A percentile compares a stretch with the other conserved stretches of the same genome.
These are phyloP conservation scores for Takifugu bimaculatus DNA, from an alignment of 2,113 vertebrate genomes.

Conservation along the genomic window DNA sequence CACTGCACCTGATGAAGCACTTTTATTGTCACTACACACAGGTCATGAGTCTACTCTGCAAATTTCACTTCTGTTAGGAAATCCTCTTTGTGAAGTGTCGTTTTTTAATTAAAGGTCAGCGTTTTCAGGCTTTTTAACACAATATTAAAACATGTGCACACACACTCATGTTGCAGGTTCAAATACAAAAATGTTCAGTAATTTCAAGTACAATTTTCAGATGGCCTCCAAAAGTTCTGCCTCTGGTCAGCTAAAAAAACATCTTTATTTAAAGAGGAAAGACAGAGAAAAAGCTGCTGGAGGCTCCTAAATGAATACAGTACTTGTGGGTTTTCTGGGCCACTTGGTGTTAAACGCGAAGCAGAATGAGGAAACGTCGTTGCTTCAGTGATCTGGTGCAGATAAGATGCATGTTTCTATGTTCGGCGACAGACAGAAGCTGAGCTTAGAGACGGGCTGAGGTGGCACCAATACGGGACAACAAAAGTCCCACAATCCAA, in stretches of 20 bases:
- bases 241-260: no score
- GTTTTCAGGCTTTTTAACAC: neutral
- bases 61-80: neutral
- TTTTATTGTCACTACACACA: neutral
- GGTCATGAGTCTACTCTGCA: neutral
- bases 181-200: neutral
- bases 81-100: no score
- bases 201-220: constrained; percentile 15
- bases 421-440: no score
- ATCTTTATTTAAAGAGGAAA: neutral
- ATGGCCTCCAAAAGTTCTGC: no score
- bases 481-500: neutral
- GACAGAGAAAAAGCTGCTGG: constrained; percentile 1
- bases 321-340: constrained; percentile 12
- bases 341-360: no score
- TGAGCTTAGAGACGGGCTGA: no score
- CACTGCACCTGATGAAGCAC: constrained; percentile 1
- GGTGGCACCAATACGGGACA: neutral
- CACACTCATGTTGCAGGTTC: no score
- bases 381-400: no score
- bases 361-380: no score
- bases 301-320: constrained; percentile 26
- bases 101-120: constrained; percentile 20
- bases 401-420: no score
- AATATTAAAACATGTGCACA: no score